These are phyloP conservation scores for Bergia puertoricense DNA, from an alignment of 92 coral and sea anemone species.

Conservation along the genomic window DNA sequence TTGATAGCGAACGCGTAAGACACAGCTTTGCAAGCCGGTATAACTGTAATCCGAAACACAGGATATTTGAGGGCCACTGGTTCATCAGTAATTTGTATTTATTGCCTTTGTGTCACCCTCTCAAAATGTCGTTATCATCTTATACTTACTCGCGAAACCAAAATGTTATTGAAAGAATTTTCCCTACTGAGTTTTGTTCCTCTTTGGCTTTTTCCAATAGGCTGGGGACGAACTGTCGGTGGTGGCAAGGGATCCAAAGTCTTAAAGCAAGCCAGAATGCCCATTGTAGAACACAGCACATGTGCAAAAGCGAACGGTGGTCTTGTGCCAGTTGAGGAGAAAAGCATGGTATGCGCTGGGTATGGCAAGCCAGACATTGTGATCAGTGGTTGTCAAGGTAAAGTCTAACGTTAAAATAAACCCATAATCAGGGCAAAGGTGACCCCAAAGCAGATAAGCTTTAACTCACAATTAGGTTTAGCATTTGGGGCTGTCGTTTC, in stretches of 20 bases:
- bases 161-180: no score
- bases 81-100: no score
- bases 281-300: slow-evolving; percentile 57
- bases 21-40: no score
- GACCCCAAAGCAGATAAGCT: background rate
- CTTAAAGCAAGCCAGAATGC: slow-evolving; percentile 75
- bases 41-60: background rate
- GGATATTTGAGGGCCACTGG: no score
- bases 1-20: no score
- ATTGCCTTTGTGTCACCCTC: no score
- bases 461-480: background rate
- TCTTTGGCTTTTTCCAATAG: slow-evolving; percentile 13
- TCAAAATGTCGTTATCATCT: no score
- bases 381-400: slow-evolving; percentile 81
- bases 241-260: slow-evolving; percentile 53
- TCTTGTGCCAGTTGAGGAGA: slow-evolving; percentile 71
- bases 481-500: no score
- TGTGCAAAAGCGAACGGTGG: slow-evolving; percentile 65
- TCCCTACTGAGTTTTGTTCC: no score
- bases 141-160: no score
- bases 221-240: slow-evolving; percentile 75
- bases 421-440: background rate
- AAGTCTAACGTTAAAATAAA: background rate
- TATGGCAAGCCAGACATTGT: slow-evolving; percentile 70
- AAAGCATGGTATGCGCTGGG: slow-evolving; percentile 82